phyloP scores from a whole-genome alignment of 1,140 invertebrate species.

The Brachionus sp. region DNA sequence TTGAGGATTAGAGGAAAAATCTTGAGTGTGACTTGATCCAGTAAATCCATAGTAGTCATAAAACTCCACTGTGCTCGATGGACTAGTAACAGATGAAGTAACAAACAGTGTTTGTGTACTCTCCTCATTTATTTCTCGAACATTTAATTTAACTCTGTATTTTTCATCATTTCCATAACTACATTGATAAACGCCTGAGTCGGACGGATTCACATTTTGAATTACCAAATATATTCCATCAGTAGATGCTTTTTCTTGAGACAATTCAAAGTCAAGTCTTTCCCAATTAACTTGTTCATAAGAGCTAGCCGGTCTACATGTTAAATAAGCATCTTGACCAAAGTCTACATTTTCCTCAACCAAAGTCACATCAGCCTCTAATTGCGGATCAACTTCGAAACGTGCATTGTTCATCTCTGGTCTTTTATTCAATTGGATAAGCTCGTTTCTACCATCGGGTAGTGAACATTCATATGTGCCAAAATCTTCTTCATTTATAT shows the following conservation, averaged over 20 bases:
- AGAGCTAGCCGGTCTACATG: not conserved
- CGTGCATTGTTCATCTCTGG: not conserved
- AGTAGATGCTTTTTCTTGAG: not conserved
- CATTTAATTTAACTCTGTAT: not conserved
- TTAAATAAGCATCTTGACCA: not conserved
- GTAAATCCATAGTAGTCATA: not conserved
- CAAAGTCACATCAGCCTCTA: not conserved
- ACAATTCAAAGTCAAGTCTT: not conserved
- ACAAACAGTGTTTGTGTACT: too few relatives aligned
- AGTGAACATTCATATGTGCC: constrained; percentile 37
- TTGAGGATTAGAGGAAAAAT: not conserved
- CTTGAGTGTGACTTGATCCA: not conserved
- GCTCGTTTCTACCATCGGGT: not conserved
- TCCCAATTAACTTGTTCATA: not conserved
- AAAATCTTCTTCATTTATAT: constrained; percentile 12
- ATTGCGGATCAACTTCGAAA: not conserved
- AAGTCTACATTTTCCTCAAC: not conserved
- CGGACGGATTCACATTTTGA: not conserved
- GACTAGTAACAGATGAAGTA: not conserved
- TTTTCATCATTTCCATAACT: not conserved
- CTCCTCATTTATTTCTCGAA: not conserved
- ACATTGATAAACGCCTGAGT: not conserved
- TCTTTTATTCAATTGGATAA: not conserved
- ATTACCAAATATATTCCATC: not conserved
- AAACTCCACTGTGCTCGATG: not conserved